A percentile compares a stretch with the other conserved stretches of the same genome.
Conservation (phyloP, 2,113 vertebrate genomes). For the Tachysurus fulvidraco region DNA sequence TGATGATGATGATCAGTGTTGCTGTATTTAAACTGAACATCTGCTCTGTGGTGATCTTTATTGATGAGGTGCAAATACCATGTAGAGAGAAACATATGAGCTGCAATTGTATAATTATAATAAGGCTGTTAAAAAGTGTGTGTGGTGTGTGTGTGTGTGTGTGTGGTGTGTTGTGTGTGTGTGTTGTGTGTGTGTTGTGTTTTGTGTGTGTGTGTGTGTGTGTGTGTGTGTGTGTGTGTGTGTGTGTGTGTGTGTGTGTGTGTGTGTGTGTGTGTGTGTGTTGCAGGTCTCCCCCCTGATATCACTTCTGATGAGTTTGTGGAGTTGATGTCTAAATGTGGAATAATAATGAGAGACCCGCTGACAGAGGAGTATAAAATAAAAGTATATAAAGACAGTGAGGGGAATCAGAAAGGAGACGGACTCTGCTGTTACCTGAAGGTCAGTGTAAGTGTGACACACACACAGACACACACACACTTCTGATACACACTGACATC, state of each 20-base stretch:
- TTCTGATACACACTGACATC: background rate
- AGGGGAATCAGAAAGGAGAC: slow-evolving; percentile 95
- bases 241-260: background rate
- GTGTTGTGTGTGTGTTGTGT: background rate
- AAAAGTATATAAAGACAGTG: slow-evolving; percentile 94
- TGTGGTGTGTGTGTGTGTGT: background rate
- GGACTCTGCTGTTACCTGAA: slow-evolving; percentile 97
- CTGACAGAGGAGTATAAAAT: slow-evolving; percentile 91
- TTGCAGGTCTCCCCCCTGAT: slow-evolving; percentile 88
- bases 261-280: background rate
- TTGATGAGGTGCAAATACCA: background rate
- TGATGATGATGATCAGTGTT: background rate
- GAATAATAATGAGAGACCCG: slow-evolving; percentile 94
- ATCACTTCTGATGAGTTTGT: slow-evolving; percentile 90
- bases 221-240: background rate
- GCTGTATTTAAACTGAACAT: background rate
- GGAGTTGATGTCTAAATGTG: too few relatives aligned
- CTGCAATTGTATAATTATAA: background rate
- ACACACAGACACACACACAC: background rate
- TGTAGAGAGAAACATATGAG: background rate
- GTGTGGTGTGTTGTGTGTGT: background rate
- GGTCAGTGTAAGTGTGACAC: slow-evolving; percentile 70
- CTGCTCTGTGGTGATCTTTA: background rate
- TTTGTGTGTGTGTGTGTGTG: background rate
- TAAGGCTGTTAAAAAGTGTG: background rate